phyloP scores from a whole-genome alignment of 2,113 vertebrate species.

The Catharus fuscescens region DNA sequence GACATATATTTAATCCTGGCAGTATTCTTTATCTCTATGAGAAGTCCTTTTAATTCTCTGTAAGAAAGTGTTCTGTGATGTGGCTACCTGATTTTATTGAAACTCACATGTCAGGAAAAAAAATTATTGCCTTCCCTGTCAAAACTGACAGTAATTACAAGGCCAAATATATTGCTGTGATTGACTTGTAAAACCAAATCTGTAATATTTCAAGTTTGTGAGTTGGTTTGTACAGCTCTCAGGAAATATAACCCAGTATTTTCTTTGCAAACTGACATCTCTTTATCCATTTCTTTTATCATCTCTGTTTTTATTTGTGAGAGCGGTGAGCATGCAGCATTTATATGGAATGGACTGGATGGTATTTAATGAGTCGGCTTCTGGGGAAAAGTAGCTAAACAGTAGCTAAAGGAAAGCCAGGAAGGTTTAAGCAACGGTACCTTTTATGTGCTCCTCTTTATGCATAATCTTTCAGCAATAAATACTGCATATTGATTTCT shows the following conservation, averaged over 20 bases:
- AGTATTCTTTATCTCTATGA: conserved; percentile 41
- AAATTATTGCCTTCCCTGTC: conserved; percentile 42
- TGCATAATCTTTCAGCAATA: conserved; percentile 56
- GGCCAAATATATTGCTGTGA: conserved; percentile 55
- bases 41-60: conserved; percentile 46
- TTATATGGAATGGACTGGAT: not conserved
- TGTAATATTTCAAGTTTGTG: conserved; percentile 55
- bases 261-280: conserved; percentile 21
- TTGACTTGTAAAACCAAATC: conserved; percentile 59
- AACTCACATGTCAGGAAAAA: conserved; percentile 17
- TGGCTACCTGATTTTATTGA: conserved; percentile 58
- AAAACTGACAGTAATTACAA: conserved; percentile 59
- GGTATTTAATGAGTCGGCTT: conserved; percentile 6
- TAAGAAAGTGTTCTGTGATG: conserved; percentile 45
- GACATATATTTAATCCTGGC: conserved; percentile 32
- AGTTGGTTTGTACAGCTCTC: conserved; percentile 3
- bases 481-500: conserved; percentile 76
- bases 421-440: not conserved
- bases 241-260: conserved; percentile 17
- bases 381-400: conserved; percentile 23
- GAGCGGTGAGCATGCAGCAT: not conserved
- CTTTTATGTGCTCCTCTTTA: conserved; percentile 36
- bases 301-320: conserved; percentile 40
- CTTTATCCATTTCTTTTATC: conserved; percentile 44
- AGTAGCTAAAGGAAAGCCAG: conserved; percentile 7